Conservation (phyloP, 2,113 vertebrate genomes). For the Globicephala melas region DNA sequence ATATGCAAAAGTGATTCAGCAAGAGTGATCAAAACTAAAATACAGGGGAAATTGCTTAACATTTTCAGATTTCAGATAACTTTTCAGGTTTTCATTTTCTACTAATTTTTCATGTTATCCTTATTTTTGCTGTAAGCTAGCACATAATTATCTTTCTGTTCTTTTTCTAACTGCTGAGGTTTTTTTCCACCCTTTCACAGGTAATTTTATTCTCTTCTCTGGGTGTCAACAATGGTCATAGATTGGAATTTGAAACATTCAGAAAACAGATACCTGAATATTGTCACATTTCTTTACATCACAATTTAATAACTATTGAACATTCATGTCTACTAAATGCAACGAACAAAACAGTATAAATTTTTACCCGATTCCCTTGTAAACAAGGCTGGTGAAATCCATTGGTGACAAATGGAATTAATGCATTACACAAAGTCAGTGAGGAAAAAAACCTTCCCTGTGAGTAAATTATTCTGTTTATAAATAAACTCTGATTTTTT, state of each 20-base stretch:
- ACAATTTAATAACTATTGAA: neutral
- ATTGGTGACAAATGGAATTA: neutral
- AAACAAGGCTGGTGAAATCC: neutral
- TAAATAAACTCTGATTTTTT: neutral
- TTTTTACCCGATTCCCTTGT: neutral
- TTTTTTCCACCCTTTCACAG: neutral
- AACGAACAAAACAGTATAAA: neutral
- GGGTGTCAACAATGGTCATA: neutral
- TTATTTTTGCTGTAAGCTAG: slow-evolving; percentile 62
- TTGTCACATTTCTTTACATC: neutral
- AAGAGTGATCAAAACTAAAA: neutral
- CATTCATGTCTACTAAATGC: neutral
- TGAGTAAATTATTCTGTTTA: neutral
- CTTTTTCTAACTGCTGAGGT: neutral
- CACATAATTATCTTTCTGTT: slow-evolving; percentile 14
- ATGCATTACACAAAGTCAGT: neutral
- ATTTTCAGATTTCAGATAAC: slow-evolving; percentile 46
- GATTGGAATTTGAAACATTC: neutral
- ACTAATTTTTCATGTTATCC: slow-evolving; percentile 68
- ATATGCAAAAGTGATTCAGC: neutral
- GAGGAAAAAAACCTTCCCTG: neutral
- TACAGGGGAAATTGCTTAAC: neutral
- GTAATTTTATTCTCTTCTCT: neutral
- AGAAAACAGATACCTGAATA: neutral
- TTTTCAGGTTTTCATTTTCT: slow-evolving; percentile 67